Base-by-base conservation (phyloP, 1,140 invertebrate species). In the Holotrichia oblita region DNA sequence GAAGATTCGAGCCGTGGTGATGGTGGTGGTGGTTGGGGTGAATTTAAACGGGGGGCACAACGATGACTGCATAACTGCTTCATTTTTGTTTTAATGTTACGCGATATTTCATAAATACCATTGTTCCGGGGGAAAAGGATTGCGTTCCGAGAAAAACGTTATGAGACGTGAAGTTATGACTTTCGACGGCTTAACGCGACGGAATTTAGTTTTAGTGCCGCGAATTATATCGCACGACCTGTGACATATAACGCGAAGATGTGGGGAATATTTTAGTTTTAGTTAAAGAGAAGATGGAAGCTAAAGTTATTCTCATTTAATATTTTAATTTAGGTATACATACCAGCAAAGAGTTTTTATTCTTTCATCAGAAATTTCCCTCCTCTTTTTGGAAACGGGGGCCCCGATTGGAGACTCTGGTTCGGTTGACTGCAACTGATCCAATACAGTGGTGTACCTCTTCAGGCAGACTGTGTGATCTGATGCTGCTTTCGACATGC, bases 21-120 rank as follows among this genome's bases (percentile, higher is more conserved):
- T 17, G n/a, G 17, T 55, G 12, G 48, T 17, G n/a, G 17, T 27
- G 7, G 61, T 48, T 48, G 20, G 61, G 61, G 22, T 22, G 27
- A 69, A 69, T 69, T 69, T 55, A 55, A 55, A 17, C 22, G 61
- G 6, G 12, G 12, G 59, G 61, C 20, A 34, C 22, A 22, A 69
- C 22, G 22, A 69, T 10, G 59, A 48, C 44, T n/a, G 59, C 9
- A 17, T 9, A 64, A 22, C 59, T 64, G 59, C 59, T 24, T 64
- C 59, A 64, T 64, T 64, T 27, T 69, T 69, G 22, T 69, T 69
- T 69, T 69, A 69, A 69, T 69, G 61, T 34, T 20, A 22, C 10
- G 9, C 10, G 61, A 27, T 69, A 69, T 69, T 69, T 69, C 22
- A 69, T 34, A 69, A 27, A 69, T 69, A 69, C 12, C 61, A 27